Percentiles rank a stretch among this genome's conserved stretches.
These are phyloP conservation scores for Crotalus tigris DNA, from an alignment of 2,113 vertebrate species.

Conservation along the genomic window DNA sequence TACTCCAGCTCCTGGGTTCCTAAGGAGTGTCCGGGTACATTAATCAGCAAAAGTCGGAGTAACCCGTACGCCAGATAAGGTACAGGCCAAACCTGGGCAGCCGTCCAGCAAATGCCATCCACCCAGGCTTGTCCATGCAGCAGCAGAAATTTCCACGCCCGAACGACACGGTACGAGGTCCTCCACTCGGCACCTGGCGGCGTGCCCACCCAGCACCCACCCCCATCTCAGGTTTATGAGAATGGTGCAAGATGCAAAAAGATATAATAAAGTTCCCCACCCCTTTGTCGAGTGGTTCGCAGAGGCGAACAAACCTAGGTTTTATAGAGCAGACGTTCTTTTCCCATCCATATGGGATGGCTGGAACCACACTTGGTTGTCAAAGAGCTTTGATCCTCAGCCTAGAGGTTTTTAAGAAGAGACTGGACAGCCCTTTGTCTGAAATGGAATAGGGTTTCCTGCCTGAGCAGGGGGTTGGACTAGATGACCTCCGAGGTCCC, in stretches of 20 bases:
- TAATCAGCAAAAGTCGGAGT: conserved; percentile 54
- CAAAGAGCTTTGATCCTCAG: too few relatives aligned
- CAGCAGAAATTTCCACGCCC: conserved; percentile 50
- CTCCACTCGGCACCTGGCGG: background rate
- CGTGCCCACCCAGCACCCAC: background rate
- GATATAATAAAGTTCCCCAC: background rate
- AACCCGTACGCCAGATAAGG: conserved; percentile 64
- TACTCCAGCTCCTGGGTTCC: conserved; percentile 57
- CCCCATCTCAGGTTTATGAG: background rate
- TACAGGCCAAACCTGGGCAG: conserved; percentile 61
- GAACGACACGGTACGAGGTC: conserved; percentile 21
- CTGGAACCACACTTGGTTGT: background rate
- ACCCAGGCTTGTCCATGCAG: conserved; percentile 21
- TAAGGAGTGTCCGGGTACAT: conserved; percentile 68
- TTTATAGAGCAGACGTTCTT: background rate
- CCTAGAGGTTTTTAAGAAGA: too few relatives aligned
- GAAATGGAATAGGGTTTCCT: too few relatives aligned
- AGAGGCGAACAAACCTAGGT: background rate
- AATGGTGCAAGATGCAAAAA: background rate
- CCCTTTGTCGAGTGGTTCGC: background rate
- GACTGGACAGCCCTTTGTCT: too few relatives aligned
- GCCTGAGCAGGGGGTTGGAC: too few relatives aligned
- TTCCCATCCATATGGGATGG: fast-evolving
- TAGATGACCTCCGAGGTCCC: too few relatives aligned
- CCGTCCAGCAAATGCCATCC: conserved; percentile 58